Conservation (phyloP, 2,113 vertebrate genomes). For the Poecile atricapillus region DNA sequence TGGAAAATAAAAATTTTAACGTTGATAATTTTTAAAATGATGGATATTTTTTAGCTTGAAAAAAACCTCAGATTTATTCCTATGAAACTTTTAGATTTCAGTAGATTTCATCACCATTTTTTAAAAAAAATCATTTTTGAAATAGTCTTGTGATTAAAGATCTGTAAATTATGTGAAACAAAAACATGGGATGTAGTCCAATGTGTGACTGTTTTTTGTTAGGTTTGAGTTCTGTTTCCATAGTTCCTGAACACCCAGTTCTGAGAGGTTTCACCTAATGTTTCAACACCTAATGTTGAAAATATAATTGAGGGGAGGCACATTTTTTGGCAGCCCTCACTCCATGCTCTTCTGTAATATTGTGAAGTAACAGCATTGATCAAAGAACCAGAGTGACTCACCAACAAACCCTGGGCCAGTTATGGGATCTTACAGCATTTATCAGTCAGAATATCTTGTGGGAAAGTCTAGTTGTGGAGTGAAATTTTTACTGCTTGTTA, state of each 20-base stretch:
- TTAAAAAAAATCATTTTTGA: neutral
- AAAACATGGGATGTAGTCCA: rapidly evolving
- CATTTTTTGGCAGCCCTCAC: neutral
- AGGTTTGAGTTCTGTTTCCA: neutral
- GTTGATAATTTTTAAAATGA: neutral
- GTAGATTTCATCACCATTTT: neutral
- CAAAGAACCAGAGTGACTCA: neutral
- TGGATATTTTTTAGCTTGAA: neutral
- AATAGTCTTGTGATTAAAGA: neutral
- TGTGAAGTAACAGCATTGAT: neutral
- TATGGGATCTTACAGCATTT: neutral
- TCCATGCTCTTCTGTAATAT: neutral
- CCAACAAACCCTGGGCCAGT: neutral
- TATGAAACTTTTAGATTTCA: neutral
- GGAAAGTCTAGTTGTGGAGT: neutral
- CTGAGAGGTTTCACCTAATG: neutral
- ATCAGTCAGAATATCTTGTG: neutral
- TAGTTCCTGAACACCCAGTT: neutral
- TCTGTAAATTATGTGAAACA: neutral
- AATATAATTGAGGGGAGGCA: neutral
- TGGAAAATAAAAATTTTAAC: neutral
- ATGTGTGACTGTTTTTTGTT: neutral
- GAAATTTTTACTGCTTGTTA: constrained; percentile 1
- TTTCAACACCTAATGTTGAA: neutral
- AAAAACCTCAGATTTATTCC: neutral